Evolutionary conservation across 2,113 vertebrate species (phyloP), one percentile per base, ranked within the genome.

Genomic region (Junco hyemalis): DNA sequence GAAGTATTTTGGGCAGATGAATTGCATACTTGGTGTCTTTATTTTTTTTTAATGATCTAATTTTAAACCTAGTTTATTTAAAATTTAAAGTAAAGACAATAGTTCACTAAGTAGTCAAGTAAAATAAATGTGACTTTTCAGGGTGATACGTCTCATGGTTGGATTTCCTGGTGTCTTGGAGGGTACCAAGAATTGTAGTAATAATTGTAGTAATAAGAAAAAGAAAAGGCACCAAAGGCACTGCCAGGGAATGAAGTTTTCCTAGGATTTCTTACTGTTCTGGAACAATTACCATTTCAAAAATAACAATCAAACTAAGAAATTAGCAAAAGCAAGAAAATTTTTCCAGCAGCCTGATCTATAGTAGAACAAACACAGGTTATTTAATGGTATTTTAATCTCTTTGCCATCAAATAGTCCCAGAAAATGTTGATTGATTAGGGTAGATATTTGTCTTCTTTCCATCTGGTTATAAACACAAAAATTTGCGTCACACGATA

Each of bases 1-100:
- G 5, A 18, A 85, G 20, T 26, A 2, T 45, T 33, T 70, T 26
- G 33, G 16, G 9, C 4, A 45, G 12, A 54, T 12, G 3, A 35
- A 36, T 35, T 14, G 40, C 4, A 23, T 23, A 56, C 15, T 19
- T 87, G 3, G 2, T 28, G 9, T 28, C 7, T 6, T 40, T 26
- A 40, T 12, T 1, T 16, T 31, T 28, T 9, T 54, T 22, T 0
- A 16, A 14, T 47, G 0, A 28, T 35, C 2, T 64, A 14, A 38
- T 36, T 42, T 64, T 33, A 78, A 73, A 50, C 5, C 6, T 18
- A 60, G 2, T 40, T 40, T 40, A 40, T 40, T 40, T 40, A 40
- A 40, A 40, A 40, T 40, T 40, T 40, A 40, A 40, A 40, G 12
- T 40, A 40, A 40, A 40, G 40, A 14, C 13, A 40, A 40, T 40